Base-by-base conservation (phyloP, 2,797 vertebrate genomes). In the Neoniphon sammara region DNA sequence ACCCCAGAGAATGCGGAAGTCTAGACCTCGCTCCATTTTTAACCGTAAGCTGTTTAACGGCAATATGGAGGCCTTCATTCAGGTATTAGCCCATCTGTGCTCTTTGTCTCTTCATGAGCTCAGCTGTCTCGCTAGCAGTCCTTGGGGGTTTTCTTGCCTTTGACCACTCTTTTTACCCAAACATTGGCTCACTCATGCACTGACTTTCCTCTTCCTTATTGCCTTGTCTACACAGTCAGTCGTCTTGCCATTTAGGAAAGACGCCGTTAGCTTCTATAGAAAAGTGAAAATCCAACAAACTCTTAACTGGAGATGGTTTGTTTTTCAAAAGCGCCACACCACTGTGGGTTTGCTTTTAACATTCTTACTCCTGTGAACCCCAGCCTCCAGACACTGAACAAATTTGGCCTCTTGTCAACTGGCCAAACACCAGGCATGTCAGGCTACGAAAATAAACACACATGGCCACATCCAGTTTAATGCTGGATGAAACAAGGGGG, bases 21-120 rank as follows among this genome's bases (percentile, higher is more conserved):
- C 93, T 97, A 96, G 96, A 94, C 96, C 96, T 94, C 95, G 95
- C 88, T 96, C 96, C 94, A 87, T 96, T 89, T 97, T 95, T 96
- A 96, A 94, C 92, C 96, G 93, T 97, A 97, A 96, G 91, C 96
- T 98, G 93, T 98, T 98, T 98, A 97, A 96, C 90, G 96, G 96
- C 94, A 96, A 97, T 96, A 96, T 98, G 97, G 96, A 97, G 95
- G 92, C 96, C 20, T 97, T 97, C 95, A 97, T 98, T 92, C 95
- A 98, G 97, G 97, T 97, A 97, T 94, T 58, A 68, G 90, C 85
- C 81, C 83, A 81, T 85, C 73, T 86, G 87, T 82, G 84, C 80
- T 78, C 73, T 89, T 79, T 90, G 91, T 93, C 82, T 90, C 73
- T 88, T 93, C 92, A 85, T 94, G 94, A 94, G 90, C 91, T 84